phyloP scores from a whole-genome alignment of 2,113 vertebrate species.

The Ciconia maguari region DNA sequence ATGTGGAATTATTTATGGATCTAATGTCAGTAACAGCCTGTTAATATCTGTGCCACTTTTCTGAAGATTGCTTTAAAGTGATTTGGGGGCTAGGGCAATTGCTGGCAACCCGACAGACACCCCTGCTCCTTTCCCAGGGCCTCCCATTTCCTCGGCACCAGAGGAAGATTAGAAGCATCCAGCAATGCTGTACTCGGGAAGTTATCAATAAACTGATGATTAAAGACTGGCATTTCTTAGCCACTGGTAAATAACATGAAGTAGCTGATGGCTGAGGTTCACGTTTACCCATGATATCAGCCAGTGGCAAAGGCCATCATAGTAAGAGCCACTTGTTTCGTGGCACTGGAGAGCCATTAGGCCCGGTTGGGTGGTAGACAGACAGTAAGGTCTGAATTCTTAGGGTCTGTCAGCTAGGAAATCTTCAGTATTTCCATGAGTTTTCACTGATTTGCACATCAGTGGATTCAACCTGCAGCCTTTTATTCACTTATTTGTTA shows the following conservation, averaged over 20 bases:
- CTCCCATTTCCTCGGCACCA: not conserved
- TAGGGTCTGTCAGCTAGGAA: not conserved
- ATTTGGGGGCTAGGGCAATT: not conserved
- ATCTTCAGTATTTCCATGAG: not conserved
- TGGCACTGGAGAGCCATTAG: not conserved
- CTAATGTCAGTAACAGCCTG: not conserved
- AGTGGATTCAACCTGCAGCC: not conserved
- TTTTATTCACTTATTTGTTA: not conserved
- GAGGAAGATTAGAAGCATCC: not conserved
- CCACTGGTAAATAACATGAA: not conserved
- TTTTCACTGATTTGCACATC: not conserved
- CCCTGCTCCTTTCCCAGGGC: not conserved
- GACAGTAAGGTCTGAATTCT: not conserved
- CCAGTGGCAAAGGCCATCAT: not conserved
- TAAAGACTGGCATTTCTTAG: not conserved
- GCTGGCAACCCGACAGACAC: not conserved
- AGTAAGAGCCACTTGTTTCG: rapidly evolving
- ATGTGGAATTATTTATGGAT: slow-evolving; percentile 47
- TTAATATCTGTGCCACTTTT: not conserved
- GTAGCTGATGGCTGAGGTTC: not conserved
- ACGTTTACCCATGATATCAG: not conserved
- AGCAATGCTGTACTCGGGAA: rapidly evolving
- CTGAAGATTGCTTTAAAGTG: not conserved
- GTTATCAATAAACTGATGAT: not conserved
- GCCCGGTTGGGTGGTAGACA: not conserved